Percentiles rank a stretch among this genome's conserved stretches.
Evolutionary conservation across 2,888 invertebrate species (phyloP).

Genomic region (Xestia c-nigrum): DNA sequence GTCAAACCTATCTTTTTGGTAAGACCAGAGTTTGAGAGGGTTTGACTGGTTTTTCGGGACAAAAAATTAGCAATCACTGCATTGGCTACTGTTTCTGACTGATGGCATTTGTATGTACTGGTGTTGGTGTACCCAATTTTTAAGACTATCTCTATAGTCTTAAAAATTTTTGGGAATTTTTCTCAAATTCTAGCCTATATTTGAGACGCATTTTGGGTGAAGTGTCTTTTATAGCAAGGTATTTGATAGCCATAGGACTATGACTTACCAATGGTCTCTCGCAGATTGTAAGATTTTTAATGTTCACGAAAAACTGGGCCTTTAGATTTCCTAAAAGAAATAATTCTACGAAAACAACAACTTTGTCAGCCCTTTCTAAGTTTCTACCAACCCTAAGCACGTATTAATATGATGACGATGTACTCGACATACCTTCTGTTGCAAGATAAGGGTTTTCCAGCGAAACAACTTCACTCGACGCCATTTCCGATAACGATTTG

Average conservation of each 20-base stretch:
- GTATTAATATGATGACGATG: conserved; percentile 60
- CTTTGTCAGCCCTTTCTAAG: not conserved
- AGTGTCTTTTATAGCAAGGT: too few species aligned
- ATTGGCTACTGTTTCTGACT: not conserved
- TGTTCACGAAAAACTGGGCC: not conserved
- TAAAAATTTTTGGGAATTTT: too few species aligned
- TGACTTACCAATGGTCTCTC: not conserved
- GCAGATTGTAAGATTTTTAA: not conserved
- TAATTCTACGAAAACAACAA: not conserved
- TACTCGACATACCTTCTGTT: conserved; percentile 79
- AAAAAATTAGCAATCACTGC: not conserved
- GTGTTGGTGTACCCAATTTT: not conserved
- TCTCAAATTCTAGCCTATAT: not conserved
- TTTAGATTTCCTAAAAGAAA: not conserved
- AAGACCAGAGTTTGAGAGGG: not conserved
- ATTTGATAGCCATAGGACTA: not conserved
- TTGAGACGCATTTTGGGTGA: too few species aligned
- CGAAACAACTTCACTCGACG: conserved; percentile 78
- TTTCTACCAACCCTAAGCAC: conserved; percentile 35
- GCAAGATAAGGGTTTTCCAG: conserved; percentile 81
- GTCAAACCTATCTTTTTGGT: conserved; percentile 1
- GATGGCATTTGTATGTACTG: not conserved
- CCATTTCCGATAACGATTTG: conserved; percentile 84
- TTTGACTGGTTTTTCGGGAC: not conserved
- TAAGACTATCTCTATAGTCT: too few species aligned